Conservation (phyloP, 1,140 invertebrate genomes). For the Sycophaga agraensis region DNA sequence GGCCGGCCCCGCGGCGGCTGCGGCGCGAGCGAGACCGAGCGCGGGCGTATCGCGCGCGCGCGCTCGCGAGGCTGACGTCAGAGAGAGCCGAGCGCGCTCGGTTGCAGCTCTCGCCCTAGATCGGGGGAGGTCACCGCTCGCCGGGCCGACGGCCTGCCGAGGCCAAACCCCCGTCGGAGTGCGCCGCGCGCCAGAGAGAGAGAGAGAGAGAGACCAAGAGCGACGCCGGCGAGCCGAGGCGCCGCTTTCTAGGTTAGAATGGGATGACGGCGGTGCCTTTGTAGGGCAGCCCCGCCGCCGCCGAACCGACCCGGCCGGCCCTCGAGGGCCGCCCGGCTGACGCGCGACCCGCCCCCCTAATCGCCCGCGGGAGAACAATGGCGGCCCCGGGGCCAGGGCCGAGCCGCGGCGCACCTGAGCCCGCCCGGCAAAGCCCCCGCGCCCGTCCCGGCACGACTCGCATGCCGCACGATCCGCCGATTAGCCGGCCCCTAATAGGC, state of each 20-base stretch:
- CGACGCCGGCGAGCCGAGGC: background rate
- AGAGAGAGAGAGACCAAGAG: background rate
- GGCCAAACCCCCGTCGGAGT: conserved; percentile 49
- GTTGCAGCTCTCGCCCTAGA: conserved; percentile 57
- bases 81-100: conserved; percentile 41
- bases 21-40: no score
- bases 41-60: no score
- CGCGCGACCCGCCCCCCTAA: no score
- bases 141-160: conserved; percentile 58
- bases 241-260: conserved; percentile 9
- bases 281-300: no score
- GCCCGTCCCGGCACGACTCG: conserved; percentile 37
- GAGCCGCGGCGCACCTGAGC: no score
- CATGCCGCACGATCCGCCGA: conserved; percentile 38
- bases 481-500: conserved; percentile 38
- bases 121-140: conserved; percentile 57
- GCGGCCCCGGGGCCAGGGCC: no score
- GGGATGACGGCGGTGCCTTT: background rate
- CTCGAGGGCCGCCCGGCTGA: no score
- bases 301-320: no score
- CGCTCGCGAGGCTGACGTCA: conserved; percentile 55
- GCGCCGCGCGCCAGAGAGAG: background rate
- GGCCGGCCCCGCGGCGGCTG: background rate
- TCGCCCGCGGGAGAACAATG: no score
- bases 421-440: no score